These are phyloP conservation scores for Oxyteleia sp. DNA, from an alignment of 2,888 invertebrate genomes.

Conservation along the genomic window DNA sequence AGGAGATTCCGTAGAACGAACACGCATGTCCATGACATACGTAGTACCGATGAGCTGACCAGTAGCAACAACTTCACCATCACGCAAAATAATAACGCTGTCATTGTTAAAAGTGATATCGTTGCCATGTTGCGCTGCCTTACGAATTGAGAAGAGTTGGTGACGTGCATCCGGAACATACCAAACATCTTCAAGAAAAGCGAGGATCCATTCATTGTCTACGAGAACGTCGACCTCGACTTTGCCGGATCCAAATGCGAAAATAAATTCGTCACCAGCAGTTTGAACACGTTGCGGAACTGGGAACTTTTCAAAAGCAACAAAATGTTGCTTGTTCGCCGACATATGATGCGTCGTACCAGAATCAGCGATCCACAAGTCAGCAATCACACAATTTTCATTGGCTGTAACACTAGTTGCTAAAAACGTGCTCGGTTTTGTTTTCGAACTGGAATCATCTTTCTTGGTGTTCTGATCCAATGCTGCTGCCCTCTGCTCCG, in stretches of 20 bases:
- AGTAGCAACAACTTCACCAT: constrained; percentile 63
- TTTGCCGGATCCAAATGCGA: constrained; percentile 45
- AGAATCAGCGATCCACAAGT: constrained; percentile 67
- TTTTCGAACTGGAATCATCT: background rate
- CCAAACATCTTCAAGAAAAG: constrained; percentile 18
- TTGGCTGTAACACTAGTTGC: constrained; percentile 55
- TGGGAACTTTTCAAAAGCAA: constrained; percentile 54
- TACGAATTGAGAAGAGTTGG: constrained; percentile 70
- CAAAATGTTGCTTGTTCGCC: constrained; percentile 54
- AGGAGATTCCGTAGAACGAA: constrained; percentile 51
- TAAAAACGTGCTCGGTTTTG: constrained; percentile 55
- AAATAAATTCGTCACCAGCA: constrained; percentile 59
- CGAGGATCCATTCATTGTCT: background rate
- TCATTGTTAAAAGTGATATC: constrained; percentile 56
- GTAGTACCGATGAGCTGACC: constrained; percentile 60
- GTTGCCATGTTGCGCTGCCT: constrained; percentile 70
- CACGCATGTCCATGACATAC: constrained; percentile 73
- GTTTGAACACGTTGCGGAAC: constrained; percentile 59
- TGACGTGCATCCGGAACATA: constrained; percentile 51
- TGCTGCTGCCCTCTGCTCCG: constrained; percentile 36
- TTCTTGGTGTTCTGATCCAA: background rate
- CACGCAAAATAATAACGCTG: constrained; percentile 58
- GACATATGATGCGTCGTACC: constrained; percentile 59
- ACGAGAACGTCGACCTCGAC: constrained; percentile 12
- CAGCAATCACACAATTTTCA: constrained; percentile 50